Evolutionary conservation across 2,888 invertebrate genomes (phyloP).

Genomic region (Mesorhabditis spiculigera): DNA sequence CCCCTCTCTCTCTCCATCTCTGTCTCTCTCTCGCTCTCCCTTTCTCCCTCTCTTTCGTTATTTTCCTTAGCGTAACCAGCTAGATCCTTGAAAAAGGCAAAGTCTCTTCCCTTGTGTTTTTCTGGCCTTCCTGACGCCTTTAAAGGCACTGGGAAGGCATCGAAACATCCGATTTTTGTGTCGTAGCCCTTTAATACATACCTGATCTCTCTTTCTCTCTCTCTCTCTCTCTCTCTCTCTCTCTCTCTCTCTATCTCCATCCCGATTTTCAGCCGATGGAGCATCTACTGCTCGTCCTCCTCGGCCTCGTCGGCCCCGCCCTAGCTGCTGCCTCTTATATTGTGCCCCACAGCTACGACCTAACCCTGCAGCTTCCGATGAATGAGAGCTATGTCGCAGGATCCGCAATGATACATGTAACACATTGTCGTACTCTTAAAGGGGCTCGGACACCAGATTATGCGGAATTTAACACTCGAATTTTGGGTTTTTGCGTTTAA

Average conservation of each 20-base stretch:
- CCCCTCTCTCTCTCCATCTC: too few species aligned
- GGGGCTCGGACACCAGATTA: too few species aligned
- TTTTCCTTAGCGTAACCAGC: too few species aligned
- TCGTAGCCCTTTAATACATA: not conserved
- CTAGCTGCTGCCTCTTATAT: conserved; percentile 14
- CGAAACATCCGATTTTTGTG: not conserved
- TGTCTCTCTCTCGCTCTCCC: too few species aligned
- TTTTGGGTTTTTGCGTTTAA: too few species aligned
- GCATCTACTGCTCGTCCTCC: not conserved
- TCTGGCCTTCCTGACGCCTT: too few species aligned
- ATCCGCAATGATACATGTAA: not conserved
- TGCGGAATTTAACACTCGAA: too few species aligned
- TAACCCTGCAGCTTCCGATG: conserved; percentile 30
- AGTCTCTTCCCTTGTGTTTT: too few species aligned
- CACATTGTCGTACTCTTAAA: too few species aligned
- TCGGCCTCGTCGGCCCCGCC: not conserved
- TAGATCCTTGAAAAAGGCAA: too few species aligned
- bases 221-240: not conserved
- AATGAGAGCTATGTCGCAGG: conserved; percentile 12
- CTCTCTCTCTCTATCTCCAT: not conserved
- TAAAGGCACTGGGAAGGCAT: too few species aligned
- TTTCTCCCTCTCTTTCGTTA: too few species aligned
- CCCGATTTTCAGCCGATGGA: not conserved
- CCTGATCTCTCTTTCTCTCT: conserved; percentile 3
- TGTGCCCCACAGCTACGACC: conserved; percentile 29